Percentiles rank a stretch among this genome's conserved stretches.
These are phyloP conservation scores for Platycercus adscitus DNA, from an alignment of 2,113 vertebrate genomes.

Conservation along the genomic window DNA sequence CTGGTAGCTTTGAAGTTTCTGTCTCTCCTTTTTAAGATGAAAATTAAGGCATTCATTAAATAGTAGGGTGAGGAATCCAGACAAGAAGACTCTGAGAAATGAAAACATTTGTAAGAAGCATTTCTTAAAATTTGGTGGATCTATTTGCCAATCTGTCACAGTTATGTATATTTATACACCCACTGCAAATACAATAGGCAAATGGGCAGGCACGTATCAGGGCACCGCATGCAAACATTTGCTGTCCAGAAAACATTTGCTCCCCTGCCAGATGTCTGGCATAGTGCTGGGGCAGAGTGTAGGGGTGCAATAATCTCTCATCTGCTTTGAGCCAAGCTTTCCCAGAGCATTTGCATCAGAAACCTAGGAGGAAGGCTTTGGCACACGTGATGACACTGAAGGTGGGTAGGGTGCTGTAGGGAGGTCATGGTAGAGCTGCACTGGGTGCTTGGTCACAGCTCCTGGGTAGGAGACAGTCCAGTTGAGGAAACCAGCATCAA, in stretches of 20 bases:
- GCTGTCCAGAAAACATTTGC: neutral
- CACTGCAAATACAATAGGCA: neutral
- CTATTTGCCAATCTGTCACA: neutral
- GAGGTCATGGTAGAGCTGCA: neutral
- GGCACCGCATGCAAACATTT: rapidly evolving
- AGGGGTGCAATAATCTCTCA: neutral
- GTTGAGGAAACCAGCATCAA: neutral
- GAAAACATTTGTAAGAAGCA: neutral
- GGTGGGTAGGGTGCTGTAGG: rapidly evolving
- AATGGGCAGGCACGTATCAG: neutral
- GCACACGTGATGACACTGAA: neutral
- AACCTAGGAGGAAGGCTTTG: rapidly evolving
- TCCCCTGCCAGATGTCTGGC: neutral
- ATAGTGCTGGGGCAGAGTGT: neutral
- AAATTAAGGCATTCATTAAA: slow-evolving; percentile 26
- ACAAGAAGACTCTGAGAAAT: neutral
- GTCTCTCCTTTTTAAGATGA: slow-evolving; percentile 5
- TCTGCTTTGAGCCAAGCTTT: neutral
- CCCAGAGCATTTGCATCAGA: neutral
- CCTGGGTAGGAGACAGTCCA: neutral
- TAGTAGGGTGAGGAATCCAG: neutral
- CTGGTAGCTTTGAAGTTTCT: slow-evolving; percentile 47
- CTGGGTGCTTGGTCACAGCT: neutral
- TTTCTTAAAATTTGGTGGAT: neutral
- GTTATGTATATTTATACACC: neutral